Evolutionary conservation across 2,888 invertebrate genomes (phyloP), one percentile per base, ranked within the genome.

Genomic region (Trichogramma dendrolimi): DNA sequence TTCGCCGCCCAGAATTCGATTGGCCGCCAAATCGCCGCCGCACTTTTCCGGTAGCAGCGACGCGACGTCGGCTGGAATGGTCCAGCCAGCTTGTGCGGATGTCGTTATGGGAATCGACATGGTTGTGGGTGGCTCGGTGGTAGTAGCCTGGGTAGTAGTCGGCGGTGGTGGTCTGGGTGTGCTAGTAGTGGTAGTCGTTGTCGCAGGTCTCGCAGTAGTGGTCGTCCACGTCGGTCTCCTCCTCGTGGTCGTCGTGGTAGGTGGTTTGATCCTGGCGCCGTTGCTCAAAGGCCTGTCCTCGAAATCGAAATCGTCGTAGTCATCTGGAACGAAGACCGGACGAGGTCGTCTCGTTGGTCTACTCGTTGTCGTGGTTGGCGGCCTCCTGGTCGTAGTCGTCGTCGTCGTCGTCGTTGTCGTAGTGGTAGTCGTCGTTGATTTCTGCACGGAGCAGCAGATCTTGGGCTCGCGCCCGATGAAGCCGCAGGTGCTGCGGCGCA

Each of bases 401-500:
- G 10, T n/a, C 4, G 5, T 46, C n/a, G 7, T n/a, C 44, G n/a
- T 55, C 11, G 1, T 58, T 39, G 49, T 57, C 55, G 39, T 50
- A 42, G 6, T 59, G 4, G 6, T 68, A 66, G 58, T 11, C 39
- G 11, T 6, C 39, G 10, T 40, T 48, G 5, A 54, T 50, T 4
- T n/a, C 11, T 81, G 70, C 55, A 27, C 27, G 89, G 71, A 92
- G 91, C 75, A 83, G 67, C 82, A 83, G 55, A 90, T 88, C 78
- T 83, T 83, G 4, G 89, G 88, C 8, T 81, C 70, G 62, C 74
- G 71, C 1, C 83, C 83, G 38, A 82, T 79, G 69, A 85, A 86
- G 0, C 90, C 90, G 68, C 91, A 91, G 1, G 87, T 86, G 6
- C 89, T 84, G 51, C 80, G 79, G 62, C 85, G 81, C 49, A 91